Conservation (phyloP, 2,797 vertebrate genomes). For the Squalus acanthias region DNA sequence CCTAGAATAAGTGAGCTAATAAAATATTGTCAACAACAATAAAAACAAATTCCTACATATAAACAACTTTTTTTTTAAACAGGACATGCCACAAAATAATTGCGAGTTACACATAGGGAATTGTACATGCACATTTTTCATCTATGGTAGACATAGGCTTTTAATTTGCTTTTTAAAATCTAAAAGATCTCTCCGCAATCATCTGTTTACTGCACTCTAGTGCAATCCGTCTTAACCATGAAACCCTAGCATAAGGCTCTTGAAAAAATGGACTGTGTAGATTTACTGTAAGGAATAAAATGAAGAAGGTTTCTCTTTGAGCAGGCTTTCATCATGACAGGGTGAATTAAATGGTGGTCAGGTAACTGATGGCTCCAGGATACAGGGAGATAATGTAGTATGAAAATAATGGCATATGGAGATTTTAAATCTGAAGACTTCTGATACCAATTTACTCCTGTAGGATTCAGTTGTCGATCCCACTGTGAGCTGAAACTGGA, state of each 20-base stretch:
- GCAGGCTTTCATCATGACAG: slow-evolving; percentile 31
- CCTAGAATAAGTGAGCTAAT: background rate
- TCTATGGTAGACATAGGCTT: background rate
- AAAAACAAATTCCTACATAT: background rate
- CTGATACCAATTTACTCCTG: slow-evolving; percentile 37
- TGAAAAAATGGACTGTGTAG: slow-evolving; percentile 11
- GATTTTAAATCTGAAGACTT: slow-evolving; percentile 38
- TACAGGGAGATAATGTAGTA: slow-evolving; percentile 35
- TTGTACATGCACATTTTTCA: background rate
- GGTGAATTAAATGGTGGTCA: slow-evolving; percentile 38
- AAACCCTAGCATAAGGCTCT: slow-evolving; percentile 16
- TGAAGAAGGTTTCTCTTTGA: slow-evolving; percentile 36
- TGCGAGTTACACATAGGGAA: background rate
- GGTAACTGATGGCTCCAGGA: slow-evolving; percentile 37
- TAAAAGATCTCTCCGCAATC: slow-evolving; percentile 14
- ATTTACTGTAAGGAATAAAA: slow-evolving; percentile 33
- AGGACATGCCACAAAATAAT: background rate
- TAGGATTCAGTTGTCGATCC: slow-evolving; percentile 36
- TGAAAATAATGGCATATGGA: slow-evolving; percentile 37
- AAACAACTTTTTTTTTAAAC: background rate
- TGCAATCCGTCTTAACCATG: slow-evolving; percentile 29
- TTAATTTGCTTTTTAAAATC: slow-evolving; percentile 11
- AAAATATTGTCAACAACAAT: slow-evolving; percentile 10
- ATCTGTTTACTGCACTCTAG: background rate
- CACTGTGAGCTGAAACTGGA: slow-evolving; percentile 36